Percentiles rank a stretch among this genome's conserved stretches.
Conservation (phyloP, 2,113 vertebrate species). For the Hydropotes inermis region DNA sequence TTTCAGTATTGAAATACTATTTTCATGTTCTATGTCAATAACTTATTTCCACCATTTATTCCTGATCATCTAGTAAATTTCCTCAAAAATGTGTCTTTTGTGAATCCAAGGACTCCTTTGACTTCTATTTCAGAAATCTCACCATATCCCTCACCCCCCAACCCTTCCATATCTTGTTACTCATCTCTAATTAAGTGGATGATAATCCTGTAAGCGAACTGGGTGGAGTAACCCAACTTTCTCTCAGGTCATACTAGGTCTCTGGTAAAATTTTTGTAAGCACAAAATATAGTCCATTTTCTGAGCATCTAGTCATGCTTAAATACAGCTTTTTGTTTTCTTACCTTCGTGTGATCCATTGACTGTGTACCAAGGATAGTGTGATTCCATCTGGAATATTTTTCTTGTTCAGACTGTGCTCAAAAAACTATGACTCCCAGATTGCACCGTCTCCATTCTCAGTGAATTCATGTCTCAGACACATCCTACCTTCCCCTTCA, state of each 20-base stretch:
- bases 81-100: not conserved
- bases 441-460: not conserved
- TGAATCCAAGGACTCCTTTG: not conserved
- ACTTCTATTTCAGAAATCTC: not conserved
- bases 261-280: not conserved
- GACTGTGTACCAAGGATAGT: not conserved
- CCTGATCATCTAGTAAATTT: not conserved
- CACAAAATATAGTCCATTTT: not conserved
- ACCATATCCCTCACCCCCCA: accelerated
- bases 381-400: not conserved
- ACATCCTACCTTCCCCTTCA: not conserved
- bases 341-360: not conserved
- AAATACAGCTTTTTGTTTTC: not conserved
- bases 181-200: not conserved
- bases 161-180: not conserved
- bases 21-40: not conserved
- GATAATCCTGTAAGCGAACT: not conserved
- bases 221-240: not conserved
- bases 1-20: constrained; percentile 7
- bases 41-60: constrained; percentile 16
- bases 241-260: not conserved
- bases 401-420: not conserved
- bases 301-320: not conserved
- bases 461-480: not conserved
- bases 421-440: not conserved